Conservation (phyloP, 2,888 invertebrate species). For the Phania funesta region DNA sequence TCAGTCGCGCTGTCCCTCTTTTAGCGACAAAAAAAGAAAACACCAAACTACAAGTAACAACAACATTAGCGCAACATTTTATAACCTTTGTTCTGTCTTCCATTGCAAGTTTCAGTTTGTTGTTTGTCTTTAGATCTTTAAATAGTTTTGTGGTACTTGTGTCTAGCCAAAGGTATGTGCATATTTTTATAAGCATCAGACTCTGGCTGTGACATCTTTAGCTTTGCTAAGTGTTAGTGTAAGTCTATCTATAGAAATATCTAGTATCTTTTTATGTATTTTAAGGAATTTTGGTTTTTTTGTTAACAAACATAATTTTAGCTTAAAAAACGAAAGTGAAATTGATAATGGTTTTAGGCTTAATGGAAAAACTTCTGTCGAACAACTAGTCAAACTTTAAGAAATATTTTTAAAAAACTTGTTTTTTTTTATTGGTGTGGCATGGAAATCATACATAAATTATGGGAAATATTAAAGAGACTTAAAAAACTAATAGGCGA, state of each 20-base stretch:
- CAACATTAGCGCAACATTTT: conserved; percentile 46
- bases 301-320: conserved; percentile 40
- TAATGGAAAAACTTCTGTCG: conserved; percentile 23
- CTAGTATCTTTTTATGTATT: conserved; percentile 32
- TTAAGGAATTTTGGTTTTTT: conserved; percentile 39
- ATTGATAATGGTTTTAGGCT: conserved; percentile 45
- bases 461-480: conserved; percentile 13
- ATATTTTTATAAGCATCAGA: conserved; percentile 23
- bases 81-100: conserved; percentile 57
- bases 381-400: conserved; percentile 7
- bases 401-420: conserved; percentile 31
- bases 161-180: conserved; percentile 47
- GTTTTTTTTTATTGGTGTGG: conserved; percentile 22
- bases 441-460: conserved; percentile 34
- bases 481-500: conserved; percentile 19
- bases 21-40: not conserved
- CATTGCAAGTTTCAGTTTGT: not conserved
- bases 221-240: conserved; percentile 9
- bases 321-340: conserved; percentile 61
- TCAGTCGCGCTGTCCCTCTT: conserved; percentile 11
- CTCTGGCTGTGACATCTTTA: conserved; percentile 35
- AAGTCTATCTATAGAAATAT: conserved; percentile 25
- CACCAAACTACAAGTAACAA: conserved; percentile 1
- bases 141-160: conserved; percentile 35
- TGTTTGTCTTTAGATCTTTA: conserved; percentile 16